Conservation (phyloP, 2,797 vertebrate genomes). For the Anas bernieri region DNA sequence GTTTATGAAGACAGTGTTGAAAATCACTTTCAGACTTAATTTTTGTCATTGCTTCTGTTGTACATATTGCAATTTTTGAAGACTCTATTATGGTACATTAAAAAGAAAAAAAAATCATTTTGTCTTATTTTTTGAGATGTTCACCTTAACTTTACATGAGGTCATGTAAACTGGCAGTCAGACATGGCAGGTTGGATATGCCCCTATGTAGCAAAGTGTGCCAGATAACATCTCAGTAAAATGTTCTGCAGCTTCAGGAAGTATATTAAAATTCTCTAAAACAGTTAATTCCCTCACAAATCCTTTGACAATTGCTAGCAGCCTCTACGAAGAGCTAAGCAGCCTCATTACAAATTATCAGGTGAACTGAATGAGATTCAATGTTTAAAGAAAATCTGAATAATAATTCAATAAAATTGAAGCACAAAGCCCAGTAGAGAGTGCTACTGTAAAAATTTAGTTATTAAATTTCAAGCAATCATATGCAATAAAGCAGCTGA, state of each 20-base stretch:
- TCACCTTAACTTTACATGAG: background rate
- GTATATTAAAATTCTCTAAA: slow-evolving; percentile 7
- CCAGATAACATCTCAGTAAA: background rate
- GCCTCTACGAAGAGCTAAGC: slow-evolving; percentile 8
- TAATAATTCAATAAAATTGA: slow-evolving; percentile 16
- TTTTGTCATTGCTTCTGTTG: background rate
- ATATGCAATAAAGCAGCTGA: background rate
- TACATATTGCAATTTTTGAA: background rate
- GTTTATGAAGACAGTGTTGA: background rate
- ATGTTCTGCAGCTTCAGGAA: background rate
- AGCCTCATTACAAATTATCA: slow-evolving; percentile 27
- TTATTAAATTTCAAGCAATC: slow-evolving; percentile 32
- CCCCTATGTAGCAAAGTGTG: background rate
- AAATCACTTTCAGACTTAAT: background rate
- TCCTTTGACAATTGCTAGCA: background rate
- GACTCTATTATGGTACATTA: fast-evolving
- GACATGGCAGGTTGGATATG: background rate
- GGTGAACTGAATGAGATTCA: slow-evolving; percentile 7
- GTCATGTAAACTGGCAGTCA: background rate
- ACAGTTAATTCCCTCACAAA: background rate
- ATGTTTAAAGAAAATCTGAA: slow-evolving; percentile 12
- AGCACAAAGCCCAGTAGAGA: background rate
- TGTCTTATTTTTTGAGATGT: background rate
- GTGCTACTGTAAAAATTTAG: background rate
- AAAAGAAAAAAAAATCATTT: background rate